Conservation (phyloP, 2,797 vertebrate genomes). For the Chelon labrosus region DNA sequence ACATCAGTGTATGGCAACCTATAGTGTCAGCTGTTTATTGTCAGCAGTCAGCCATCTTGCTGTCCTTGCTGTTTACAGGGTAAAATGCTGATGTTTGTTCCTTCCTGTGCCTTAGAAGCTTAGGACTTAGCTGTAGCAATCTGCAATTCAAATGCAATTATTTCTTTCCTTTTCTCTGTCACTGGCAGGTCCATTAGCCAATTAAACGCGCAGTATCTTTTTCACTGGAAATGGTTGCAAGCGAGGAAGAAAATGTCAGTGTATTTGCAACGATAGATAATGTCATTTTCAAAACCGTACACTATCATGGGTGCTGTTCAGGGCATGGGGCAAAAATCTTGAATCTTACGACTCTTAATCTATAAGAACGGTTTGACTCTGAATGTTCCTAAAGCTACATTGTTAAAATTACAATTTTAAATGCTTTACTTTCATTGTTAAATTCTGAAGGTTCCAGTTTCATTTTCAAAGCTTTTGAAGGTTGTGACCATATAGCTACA, state of each 20-base stretch:
- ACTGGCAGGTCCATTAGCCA: conserved; percentile 60
- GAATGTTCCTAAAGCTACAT: conserved; percentile 26
- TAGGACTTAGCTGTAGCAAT: conserved; percentile 66
- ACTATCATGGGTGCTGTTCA: conserved; percentile 20
- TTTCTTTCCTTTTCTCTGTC: conserved; percentile 50
- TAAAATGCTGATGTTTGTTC: conserved; percentile 82
- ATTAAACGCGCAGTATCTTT: conserved; percentile 58
- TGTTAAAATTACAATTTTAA: conserved; percentile 16
- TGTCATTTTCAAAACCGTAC: conserved; percentile 68
- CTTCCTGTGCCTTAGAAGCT: conserved; percentile 63
- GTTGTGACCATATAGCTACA: neutral
- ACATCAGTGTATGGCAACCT: conserved; percentile 67
- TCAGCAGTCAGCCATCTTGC: conserved; percentile 78
- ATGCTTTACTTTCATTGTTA: conserved; percentile 18
- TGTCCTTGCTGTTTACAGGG: conserved; percentile 76
- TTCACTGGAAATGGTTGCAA: conserved; percentile 57
- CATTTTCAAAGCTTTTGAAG: conserved; percentile 18
- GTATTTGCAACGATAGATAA: conserved; percentile 62
- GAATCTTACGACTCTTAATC: conserved; percentile 49
- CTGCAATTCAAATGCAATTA: conserved; percentile 80
- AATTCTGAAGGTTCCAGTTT: conserved; percentile 9
- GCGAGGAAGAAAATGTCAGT: conserved; percentile 50
- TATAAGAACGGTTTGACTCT: conserved; percentile 10
- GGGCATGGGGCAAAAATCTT: conserved; percentile 35
- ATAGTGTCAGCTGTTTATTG: conserved; percentile 82